Conservation (phyloP, 2,113 vertebrate genomes). For the Ancistrus triradiatus region DNA sequence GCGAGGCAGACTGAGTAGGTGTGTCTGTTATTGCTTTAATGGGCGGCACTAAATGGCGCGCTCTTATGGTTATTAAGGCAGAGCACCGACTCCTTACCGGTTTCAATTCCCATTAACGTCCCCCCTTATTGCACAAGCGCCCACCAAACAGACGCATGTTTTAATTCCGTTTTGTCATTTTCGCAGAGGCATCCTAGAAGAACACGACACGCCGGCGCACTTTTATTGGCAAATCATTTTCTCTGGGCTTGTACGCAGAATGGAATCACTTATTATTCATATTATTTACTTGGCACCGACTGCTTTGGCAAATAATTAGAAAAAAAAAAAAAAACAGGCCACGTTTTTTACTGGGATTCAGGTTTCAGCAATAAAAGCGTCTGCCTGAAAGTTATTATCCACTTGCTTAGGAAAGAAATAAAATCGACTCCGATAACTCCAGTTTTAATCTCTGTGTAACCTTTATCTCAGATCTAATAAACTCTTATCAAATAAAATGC, state of each 20-base stretch:
- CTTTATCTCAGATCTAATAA: conserved; percentile 30
- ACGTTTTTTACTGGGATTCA: conserved; percentile 54
- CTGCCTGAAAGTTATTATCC: conserved; percentile 62
- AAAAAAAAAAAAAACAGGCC: conserved; percentile 53
- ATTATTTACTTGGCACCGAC: conserved; percentile 63
- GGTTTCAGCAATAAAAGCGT: conserved; percentile 61
- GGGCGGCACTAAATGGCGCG: conserved; percentile 80
- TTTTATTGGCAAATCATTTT: conserved; percentile 77
- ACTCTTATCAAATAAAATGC: not conserved
- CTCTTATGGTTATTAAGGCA: conserved; percentile 81
- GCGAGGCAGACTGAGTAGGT: conserved; percentile 70
- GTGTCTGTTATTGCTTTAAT: conserved; percentile 83
- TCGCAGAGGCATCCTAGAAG: conserved; percentile 78
- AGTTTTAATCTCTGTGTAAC: conserved; percentile 36
- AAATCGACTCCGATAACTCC: conserved; percentile 45
- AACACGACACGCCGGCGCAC: conserved; percentile 71
- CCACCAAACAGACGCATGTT: conserved; percentile 80
- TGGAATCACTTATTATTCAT: conserved; percentile 56
- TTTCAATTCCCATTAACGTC: conserved; percentile 66
- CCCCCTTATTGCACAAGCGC: conserved; percentile 66
- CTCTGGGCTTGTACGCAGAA: conserved; percentile 64
- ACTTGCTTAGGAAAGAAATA: conserved; percentile 43
- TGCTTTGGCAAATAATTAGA: conserved; percentile 64
- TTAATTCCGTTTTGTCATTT: conserved; percentile 87
- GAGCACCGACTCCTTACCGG: conserved; percentile 64